Percentiles rank a stretch among this genome's conserved stretches.
phyloP scores from a whole-genome alignment of 2,888 invertebrate genomes.

The Escarpia spicata region DNA sequence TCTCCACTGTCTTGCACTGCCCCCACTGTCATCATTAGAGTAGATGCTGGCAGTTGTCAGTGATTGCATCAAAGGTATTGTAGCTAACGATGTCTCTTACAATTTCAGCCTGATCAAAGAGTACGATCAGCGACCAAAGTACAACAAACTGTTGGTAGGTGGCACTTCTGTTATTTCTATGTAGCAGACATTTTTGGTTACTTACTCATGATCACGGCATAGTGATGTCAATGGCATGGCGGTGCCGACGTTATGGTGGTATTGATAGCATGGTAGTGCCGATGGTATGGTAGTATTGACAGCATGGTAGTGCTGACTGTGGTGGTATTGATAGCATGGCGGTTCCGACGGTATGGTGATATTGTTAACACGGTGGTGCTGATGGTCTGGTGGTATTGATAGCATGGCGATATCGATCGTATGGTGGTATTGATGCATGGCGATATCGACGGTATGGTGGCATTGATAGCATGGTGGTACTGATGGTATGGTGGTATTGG shows the following conservation, averaged over 20 bases:
- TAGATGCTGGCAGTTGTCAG: background rate
- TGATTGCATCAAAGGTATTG: background rate
- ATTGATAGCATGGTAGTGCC: background rate
- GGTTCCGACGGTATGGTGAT: too few species aligned
- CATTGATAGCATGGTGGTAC: too few species aligned
- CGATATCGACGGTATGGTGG: too few species aligned
- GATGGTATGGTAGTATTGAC: background rate
- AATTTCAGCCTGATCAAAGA: conserved; percentile 91
- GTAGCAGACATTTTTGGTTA: background rate
- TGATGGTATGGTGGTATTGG: too few species aligned
- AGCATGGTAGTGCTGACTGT: background rate
- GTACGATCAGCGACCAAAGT: conserved; percentile 93
- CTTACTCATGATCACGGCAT: background rate
- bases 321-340: too few species aligned
- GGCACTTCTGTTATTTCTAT: background rate
- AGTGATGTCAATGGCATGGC: background rate
- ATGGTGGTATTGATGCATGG: too few species aligned
- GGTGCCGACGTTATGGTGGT: background rate
- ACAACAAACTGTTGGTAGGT: conserved; percentile 81
- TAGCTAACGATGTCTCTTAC: background rate
- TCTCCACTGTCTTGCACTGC: background rate
- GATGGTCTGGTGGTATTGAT: too few species aligned
- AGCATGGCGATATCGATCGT: too few species aligned
- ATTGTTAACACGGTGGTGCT: too few species aligned
- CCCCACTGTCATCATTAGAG: background rate